These are phyloP conservation scores for Atta cephalotes DNA, from an alignment of 1,140 invertebrate species.

Conservation along the genomic window DNA sequence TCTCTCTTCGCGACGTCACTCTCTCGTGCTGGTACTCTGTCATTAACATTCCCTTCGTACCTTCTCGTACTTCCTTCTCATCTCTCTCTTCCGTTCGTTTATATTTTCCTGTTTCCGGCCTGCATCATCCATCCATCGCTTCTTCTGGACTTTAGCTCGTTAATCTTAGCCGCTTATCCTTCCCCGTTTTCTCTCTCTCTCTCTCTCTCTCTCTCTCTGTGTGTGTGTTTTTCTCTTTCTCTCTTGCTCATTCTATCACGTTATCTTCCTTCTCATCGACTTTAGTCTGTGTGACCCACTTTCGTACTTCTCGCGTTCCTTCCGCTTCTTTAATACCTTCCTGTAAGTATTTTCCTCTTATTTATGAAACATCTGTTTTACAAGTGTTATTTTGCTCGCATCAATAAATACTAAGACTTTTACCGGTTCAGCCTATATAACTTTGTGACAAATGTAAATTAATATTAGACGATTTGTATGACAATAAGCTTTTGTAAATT, in stretches of 20 bases:
- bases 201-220: neutral
- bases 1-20: slow-evolving; percentile 41
- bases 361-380: slow-evolving; percentile 39
- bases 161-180: slow-evolving; percentile 57
- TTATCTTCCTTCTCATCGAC: slow-evolving; percentile 50
- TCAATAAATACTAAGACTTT: slow-evolving; percentile 9
- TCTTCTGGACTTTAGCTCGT: slow-evolving; percentile 58
- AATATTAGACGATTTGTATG: slow-evolving; percentile 1
- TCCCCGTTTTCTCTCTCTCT: slow-evolving; percentile 3
- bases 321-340: slow-evolving; percentile 44
- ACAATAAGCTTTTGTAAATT: slow-evolving; percentile 2
- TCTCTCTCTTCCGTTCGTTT: slow-evolving; percentile 42
- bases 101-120: slow-evolving; percentile 63
- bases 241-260: slow-evolving; percentile 19
- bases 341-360: slow-evolving; percentile 24
- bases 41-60: slow-evolving; percentile 52
- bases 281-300: slow-evolving; percentile 44
- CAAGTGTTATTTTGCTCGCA: neutral
- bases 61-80: slow-evolving; percentile 37
- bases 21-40: slow-evolving; percentile 44
- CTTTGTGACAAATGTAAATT: neutral
- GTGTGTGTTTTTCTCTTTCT: neutral
- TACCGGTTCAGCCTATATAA: neutral
- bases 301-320: slow-evolving; percentile 31
- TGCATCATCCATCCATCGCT: slow-evolving; percentile 56